These are phyloP conservation scores for Eriocheir sinensis DNA, from an alignment of 1,140 invertebrate species.

Conservation along the genomic window DNA sequence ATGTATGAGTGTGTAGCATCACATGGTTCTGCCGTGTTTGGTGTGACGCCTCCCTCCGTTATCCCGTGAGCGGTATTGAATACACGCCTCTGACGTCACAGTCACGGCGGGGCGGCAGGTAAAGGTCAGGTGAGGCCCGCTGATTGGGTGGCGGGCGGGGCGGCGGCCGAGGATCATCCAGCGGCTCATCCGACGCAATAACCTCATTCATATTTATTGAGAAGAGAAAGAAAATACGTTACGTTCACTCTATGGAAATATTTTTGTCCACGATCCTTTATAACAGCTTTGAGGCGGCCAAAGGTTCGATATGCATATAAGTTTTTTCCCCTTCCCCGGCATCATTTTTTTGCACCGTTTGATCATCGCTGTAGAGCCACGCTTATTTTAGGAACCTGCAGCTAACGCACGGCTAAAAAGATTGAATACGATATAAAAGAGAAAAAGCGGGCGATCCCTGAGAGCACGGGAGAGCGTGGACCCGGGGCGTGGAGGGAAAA, in stretches of 20 bases:
- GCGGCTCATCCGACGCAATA: neutral
- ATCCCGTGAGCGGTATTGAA: neutral
- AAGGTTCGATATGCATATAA: neutral
- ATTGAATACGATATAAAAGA: neutral
- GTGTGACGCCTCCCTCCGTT: neutral
- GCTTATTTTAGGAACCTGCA: neutral
- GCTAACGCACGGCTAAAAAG: neutral
- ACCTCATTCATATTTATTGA: neutral
- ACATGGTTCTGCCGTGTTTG: neutral
- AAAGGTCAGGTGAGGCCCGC: neutral
- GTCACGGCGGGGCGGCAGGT: neutral
- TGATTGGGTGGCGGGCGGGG: too few species aligned
- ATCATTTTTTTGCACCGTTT: neutral
- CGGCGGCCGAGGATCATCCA: neutral
- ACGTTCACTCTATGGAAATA: neutral
- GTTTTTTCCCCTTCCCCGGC: neutral
- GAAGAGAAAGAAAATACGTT: neutral
- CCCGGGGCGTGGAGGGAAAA: neutral
- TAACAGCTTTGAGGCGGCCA: neutral
- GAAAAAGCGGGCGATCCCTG: neutral
- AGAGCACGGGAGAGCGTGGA: neutral
- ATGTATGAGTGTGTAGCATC: too few species aligned
- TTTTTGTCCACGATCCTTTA: neutral
- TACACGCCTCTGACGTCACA: neutral
- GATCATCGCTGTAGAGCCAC: neutral